Evolutionary conservation across 1,140 invertebrate species (phyloP).

Genomic region (Drosophila serrata): DNA sequence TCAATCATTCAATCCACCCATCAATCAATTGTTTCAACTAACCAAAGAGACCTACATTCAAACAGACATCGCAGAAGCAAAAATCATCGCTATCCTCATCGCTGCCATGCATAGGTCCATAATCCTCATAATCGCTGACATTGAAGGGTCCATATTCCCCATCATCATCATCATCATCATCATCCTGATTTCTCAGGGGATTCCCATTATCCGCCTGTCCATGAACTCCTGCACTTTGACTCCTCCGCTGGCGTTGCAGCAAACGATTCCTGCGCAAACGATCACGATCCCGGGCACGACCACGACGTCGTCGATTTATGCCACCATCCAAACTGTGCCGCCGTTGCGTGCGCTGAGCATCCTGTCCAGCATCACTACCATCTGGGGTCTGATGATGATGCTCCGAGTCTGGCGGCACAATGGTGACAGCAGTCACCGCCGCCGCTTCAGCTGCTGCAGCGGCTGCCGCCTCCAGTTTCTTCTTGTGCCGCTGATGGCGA

Average conservation of each 20-base stretch:
- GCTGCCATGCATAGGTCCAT: constrained; percentile 51
- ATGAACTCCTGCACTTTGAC: constrained; percentile 30
- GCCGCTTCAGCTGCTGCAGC: constrained; percentile 50
- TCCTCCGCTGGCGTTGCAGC: constrained; percentile 48
- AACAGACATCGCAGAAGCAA: constrained; percentile 91
- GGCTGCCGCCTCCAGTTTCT: constrained; percentile 86
- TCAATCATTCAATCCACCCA: neutral
- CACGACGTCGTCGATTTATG: constrained; percentile 6
- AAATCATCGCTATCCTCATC: constrained; percentile 86
- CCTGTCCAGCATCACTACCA: neutral
- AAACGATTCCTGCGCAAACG: constrained; percentile 37
- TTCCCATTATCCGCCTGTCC: neutral
- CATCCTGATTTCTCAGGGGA: neutral
- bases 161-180: constrained; percentile 50
- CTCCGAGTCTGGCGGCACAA: constrained; percentile 2
- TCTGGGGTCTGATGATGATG: neutral
- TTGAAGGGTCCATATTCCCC: constrained; percentile 74
- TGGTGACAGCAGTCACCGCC: neutral
- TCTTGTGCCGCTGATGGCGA: constrained; percentile 85
- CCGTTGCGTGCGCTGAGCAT: constrained; percentile 2
- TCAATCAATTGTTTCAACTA: neutral
- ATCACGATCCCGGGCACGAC: constrained; percentile 30
- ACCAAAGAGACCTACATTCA: constrained; percentile 86
- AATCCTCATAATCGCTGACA: constrained; percentile 60
- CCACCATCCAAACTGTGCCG: constrained; percentile 30